Evolutionary conservation across 2,113 vertebrate species (phyloP).

Genomic region (Gallinago jamesoni): DNA sequence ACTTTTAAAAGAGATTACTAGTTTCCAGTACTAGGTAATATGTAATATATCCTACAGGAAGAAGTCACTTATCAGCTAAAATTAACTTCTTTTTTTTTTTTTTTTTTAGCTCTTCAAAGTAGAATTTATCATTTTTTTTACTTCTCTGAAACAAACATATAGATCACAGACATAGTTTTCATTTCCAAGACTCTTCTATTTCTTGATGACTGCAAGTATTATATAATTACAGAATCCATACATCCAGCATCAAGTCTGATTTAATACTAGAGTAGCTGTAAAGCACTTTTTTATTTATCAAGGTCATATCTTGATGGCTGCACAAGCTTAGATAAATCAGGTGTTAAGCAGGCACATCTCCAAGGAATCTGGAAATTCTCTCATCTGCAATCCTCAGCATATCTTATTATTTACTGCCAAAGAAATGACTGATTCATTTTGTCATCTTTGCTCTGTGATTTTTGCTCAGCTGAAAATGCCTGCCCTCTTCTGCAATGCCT

Average conservation of each 20-base stretch:
- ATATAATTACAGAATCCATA: conserved; percentile 39
- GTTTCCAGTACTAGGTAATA: neutral
- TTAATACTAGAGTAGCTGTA: conserved; percentile 65
- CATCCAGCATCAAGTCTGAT: conserved; percentile 58
- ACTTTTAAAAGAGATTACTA: neutral
- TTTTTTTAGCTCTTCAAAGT: neutral
- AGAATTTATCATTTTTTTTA: neutral
- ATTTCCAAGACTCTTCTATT: neutral
- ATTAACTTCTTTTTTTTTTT: neutral
- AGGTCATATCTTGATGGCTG: conserved; percentile 74
- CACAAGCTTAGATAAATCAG: conserved; percentile 76
- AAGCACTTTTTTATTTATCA: conserved; percentile 68
- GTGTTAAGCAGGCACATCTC: conserved; percentile 76
- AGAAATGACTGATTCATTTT: conserved; percentile 82
- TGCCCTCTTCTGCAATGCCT: conserved; percentile 64
- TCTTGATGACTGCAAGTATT: conserved; percentile 7
- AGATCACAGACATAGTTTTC: neutral
- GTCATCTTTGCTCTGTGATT: conserved; percentile 77
- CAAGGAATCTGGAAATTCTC: conserved; percentile 71
- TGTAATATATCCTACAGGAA: neutral
- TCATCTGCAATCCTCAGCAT: conserved; percentile 78
- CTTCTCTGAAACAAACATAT: neutral
- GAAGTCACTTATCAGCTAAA: neutral
- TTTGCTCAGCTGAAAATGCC: conserved; percentile 66
- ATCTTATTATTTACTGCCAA: conserved; percentile 80